Evolutionary conservation across 2,113 vertebrate genomes (phyloP).

Genomic region (Otocyon megalotis): DNA sequence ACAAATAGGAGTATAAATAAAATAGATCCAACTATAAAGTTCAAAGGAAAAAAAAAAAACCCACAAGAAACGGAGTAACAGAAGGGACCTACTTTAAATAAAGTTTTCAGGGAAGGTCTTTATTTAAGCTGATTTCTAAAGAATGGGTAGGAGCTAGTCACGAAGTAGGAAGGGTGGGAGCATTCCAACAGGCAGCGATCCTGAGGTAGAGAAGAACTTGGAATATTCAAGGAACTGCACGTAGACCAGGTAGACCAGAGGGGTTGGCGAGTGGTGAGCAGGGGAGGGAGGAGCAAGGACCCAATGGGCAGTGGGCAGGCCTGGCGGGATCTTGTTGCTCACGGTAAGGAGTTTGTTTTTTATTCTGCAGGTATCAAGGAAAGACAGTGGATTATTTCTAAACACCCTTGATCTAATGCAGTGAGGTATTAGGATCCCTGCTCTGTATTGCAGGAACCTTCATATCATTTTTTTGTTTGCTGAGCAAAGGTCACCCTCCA

Average conservation of each 20-base stretch:
- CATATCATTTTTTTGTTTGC: neutral
- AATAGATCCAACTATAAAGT: neutral
- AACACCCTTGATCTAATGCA: neutral
- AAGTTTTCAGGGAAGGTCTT: slow-evolving; percentile 40
- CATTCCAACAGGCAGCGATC: neutral
- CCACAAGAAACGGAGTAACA: neutral
- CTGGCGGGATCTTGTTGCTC: neutral
- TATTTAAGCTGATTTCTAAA: slow-evolving; percentile 35
- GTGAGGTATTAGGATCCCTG: neutral
- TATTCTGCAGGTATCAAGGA: neutral
- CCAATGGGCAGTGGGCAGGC: neutral
- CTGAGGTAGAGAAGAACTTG: neutral
- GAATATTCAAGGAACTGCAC: neutral
- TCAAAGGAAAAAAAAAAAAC: neutral
- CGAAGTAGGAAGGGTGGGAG: neutral
- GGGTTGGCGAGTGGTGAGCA: neutral
- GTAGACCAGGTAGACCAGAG: neutral
- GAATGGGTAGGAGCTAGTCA: neutral
- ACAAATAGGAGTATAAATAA: neutral
- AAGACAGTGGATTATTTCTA: neutral
- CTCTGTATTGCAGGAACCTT: neutral
- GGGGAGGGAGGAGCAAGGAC: neutral
- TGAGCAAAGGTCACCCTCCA: neutral
- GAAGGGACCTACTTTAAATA: slow-evolving; percentile 37
- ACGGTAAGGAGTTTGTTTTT: neutral